Conservation (phyloP, 2,797 vertebrate species). For the Tauraco hartlaubi region DNA sequence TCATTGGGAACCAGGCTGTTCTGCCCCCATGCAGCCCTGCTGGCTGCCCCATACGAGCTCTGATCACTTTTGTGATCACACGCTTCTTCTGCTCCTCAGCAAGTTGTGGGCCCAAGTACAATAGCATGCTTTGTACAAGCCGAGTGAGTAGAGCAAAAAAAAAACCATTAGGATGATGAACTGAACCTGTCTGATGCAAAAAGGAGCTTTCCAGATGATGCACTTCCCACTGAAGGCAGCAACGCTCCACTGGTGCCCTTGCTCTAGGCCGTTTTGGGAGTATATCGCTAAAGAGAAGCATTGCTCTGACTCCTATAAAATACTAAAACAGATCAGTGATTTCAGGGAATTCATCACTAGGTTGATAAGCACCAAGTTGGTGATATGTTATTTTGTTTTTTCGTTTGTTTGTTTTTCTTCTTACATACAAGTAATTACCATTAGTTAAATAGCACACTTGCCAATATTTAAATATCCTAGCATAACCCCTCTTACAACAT, state of each 20-base stretch:
- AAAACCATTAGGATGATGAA: not conserved
- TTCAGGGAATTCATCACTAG: not conserved
- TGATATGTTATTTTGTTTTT: not conserved
- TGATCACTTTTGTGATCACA: not conserved
- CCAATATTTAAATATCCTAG: not conserved
- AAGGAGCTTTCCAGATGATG: not conserved
- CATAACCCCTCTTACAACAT: not conserved
- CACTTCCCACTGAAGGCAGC: not conserved
- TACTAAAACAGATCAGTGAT: not conserved
- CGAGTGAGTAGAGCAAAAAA: not conserved
- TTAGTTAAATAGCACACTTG: not conserved
- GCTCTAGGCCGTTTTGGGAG: not conserved
- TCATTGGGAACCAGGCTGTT: not conserved
- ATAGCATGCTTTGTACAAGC: not conserved
- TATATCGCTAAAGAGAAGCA: not conserved
- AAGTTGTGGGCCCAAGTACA: not conserved
- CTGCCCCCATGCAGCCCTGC: not conserved
- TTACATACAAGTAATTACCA: not conserved
- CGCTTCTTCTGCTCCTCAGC: not conserved
- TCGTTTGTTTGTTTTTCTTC: not conserved
- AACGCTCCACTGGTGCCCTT: not conserved
- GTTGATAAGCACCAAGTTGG: not conserved
- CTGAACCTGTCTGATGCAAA: not conserved
- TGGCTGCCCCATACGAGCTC: not conserved
- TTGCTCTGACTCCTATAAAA: not conserved